Conservation (phyloP, 2,797 vertebrate genomes). For the Eospalax fontanierii region DNA sequence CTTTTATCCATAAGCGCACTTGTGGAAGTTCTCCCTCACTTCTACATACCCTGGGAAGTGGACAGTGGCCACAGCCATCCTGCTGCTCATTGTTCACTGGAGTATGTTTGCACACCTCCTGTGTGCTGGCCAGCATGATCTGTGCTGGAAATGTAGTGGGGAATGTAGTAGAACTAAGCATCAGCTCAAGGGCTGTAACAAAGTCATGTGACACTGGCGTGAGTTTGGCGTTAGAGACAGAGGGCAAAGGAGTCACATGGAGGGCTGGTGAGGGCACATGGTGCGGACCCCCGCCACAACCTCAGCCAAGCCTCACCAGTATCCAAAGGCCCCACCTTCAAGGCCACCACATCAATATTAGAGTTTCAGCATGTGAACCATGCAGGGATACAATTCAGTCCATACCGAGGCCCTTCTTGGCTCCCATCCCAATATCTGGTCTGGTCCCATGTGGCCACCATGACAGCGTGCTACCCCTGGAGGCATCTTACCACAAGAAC, state of each 20-base stretch:
- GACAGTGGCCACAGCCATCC: fast-evolving
- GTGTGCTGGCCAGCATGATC: fast-evolving
- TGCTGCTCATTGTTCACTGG: fast-evolving
- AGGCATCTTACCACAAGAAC: background rate
- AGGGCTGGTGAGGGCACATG: fast-evolving
- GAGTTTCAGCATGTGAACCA: background rate
- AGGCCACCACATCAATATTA: fast-evolving
- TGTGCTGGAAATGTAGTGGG: background rate
- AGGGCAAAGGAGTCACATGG: fast-evolving
- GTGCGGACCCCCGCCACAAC: background rate
- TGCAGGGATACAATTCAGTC: background rate
- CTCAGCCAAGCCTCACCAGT: background rate
- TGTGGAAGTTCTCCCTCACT: background rate
- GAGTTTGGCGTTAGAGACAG: background rate
- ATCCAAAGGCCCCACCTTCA: background rate
- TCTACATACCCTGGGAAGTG: fast-evolving
- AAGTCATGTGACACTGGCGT: fast-evolving
- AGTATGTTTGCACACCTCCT: background rate
- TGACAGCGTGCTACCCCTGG: too few species aligned
- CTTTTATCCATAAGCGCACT: background rate
- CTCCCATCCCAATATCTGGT: background rate
- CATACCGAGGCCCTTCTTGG: background rate
- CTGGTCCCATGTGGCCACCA: background rate
- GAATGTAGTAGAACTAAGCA: too few species aligned
- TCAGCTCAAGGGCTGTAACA: fast-evolving